phyloP scores from a whole-genome alignment of 2,113 vertebrate genomes.

The Merops nubicus region DNA sequence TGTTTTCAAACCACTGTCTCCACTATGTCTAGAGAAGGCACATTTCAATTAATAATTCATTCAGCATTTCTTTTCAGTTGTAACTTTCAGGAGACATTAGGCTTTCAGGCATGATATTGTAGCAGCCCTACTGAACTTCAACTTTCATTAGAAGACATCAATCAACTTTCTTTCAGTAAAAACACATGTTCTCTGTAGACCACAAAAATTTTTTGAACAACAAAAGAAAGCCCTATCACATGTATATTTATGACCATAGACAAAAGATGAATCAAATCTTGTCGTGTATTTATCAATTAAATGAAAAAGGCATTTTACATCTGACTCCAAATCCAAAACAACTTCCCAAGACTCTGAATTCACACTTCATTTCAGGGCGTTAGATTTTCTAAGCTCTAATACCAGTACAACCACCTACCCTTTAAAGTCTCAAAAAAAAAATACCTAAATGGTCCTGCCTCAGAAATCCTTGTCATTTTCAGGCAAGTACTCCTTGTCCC shows the following conservation, averaged over 20 bases:
- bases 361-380: neutral
- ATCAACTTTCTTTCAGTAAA: conserved; percentile 46
- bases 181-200: conserved; percentile 48
- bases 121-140: conserved; percentile 35
- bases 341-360: neutral
- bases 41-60: conserved; percentile 62
- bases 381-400: neutral
- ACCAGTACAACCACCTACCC: neutral
- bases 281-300: neutral
- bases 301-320: neutral
- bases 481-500: neutral
- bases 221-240: neutral
- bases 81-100: conserved; percentile 39
- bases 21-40: conserved; percentile 55
- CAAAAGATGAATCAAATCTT: neutral
- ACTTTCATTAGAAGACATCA: conserved; percentile 51
- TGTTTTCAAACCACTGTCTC: conserved; percentile 72
- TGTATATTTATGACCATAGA: neutral
- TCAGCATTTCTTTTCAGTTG: conserved; percentile 37
- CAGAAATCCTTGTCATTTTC: neutral
- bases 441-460: neutral
- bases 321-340: neutral
- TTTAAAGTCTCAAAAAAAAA: neutral
- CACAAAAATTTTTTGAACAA: conserved; percentile 15
- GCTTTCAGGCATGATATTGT: conserved; percentile 45